Conservation (phyloP, 2,113 vertebrate genomes). For the Vidua macroura region DNA sequence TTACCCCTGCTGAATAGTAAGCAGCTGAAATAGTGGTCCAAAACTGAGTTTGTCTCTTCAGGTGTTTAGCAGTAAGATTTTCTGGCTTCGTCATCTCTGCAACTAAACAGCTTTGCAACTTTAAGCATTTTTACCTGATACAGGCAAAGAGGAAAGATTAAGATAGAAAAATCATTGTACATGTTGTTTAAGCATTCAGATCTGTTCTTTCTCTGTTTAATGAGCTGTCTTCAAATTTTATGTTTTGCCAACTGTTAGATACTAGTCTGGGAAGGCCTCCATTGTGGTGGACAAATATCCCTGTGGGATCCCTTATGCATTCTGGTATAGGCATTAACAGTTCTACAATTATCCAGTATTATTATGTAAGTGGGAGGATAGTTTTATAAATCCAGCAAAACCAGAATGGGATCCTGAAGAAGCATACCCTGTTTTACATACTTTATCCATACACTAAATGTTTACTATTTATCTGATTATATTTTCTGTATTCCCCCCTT, state of each 20-base stretch:
- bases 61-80: background rate
- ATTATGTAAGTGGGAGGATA: background rate
- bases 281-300: background rate
- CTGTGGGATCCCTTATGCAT: background rate
- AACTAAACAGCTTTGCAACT: background rate
- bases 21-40: background rate
- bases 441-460: background rate
- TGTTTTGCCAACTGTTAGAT: background rate
- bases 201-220: background rate
- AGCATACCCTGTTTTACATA: background rate
- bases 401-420: background rate
- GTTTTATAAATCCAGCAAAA: background rate
- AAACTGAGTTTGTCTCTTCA: background rate
- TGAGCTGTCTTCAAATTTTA: background rate
- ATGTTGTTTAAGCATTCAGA: background rate
- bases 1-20: background rate
- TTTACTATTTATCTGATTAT: background rate
- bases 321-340: background rate
- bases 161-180: background rate
- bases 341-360: background rate
- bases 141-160: background rate
- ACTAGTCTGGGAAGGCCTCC: background rate
- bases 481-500: fast-evolving
- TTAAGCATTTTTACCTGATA: background rate
- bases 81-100: background rate